A percentile compares a stretch with the other conserved stretches of the same genome.
Conservation (phyloP, 2,888 invertebrate genomes). For the Galeopsomyia nigrocyanea region DNA sequence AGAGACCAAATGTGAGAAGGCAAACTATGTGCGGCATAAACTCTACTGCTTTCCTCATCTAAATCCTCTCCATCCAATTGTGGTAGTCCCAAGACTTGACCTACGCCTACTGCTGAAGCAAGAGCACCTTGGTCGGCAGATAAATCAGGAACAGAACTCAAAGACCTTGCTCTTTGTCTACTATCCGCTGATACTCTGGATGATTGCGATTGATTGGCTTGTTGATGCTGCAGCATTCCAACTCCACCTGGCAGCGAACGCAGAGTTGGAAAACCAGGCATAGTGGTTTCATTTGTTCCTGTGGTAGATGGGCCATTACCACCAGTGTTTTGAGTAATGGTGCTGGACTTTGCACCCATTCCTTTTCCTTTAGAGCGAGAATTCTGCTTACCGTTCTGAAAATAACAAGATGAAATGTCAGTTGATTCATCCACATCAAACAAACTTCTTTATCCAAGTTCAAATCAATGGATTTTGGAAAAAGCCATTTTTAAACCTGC, state of each 20-base stretch:
- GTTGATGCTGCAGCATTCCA: conserved; percentile 74
- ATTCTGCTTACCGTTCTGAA: conserved; percentile 16
- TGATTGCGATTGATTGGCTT: conserved; percentile 63
- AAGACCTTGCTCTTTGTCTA: conserved; percentile 84
- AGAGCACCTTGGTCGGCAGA: conserved; percentile 74
- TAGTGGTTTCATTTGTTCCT: conserved; percentile 75
- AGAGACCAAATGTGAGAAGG: conserved; percentile 94
- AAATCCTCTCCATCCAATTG: conserved; percentile 78
- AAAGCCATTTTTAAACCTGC: background rate
- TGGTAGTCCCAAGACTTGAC: conserved; percentile 79
- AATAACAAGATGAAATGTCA: background rate
- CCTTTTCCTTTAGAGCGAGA: conserved; percentile 41
- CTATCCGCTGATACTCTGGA: conserved; percentile 64
- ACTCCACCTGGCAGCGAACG: conserved; percentile 79
- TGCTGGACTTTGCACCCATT: conserved; percentile 90
- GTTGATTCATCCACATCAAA: background rate
- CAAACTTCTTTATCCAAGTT: background rate
- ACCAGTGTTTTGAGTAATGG: conserved; percentile 71
- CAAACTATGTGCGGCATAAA: conserved; percentile 89
- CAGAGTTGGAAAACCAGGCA: conserved; percentile 77
- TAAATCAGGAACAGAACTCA: conserved; percentile 87
- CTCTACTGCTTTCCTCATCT: conserved; percentile 72
- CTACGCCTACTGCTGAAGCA: conserved; percentile 75
- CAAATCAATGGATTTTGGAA: background rate
- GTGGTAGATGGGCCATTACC: conserved; percentile 81